Evolutionary conservation across 2,797 vertebrate genomes (phyloP).

Genomic region (Epinephelus coioides): DNA sequence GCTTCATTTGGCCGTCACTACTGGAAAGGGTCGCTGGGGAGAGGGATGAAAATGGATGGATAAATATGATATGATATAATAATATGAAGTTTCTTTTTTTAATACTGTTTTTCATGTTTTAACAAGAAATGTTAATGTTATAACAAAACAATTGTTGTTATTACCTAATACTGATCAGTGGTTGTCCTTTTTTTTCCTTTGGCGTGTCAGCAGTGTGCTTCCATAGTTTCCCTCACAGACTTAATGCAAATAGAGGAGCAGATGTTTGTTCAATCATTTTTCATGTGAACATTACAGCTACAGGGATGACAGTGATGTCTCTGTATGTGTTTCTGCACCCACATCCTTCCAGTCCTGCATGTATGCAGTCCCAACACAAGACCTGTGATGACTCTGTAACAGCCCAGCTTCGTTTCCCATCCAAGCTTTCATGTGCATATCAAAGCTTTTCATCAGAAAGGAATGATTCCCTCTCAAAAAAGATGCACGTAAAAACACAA

Average conservation of each 20-base stretch:
- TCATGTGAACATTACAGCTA: not conserved
- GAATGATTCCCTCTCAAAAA: conserved; percentile 42
- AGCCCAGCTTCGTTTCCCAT: conserved; percentile 33
- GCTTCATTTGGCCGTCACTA: too few species aligned
- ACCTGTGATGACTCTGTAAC: not conserved
- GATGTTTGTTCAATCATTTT: conserved; percentile 4
- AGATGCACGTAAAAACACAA: conserved; percentile 31
- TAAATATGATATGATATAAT: too few species aligned
- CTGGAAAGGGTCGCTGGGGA: too few species aligned
- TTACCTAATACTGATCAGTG: too few species aligned
- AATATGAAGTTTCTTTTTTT: too few species aligned
- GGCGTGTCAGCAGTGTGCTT: too few species aligned
- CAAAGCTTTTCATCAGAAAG: conserved; percentile 60
- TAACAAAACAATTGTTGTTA: too few species aligned
- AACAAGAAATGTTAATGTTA: too few species aligned
- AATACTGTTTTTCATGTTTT: too few species aligned
- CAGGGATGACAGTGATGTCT: not conserved
- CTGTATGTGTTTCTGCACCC: not conserved
- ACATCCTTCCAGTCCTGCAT: conserved; percentile 14
- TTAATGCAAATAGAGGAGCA: not conserved
- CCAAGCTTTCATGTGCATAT: conserved; percentile 57
- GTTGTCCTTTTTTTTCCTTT: too few species aligned
- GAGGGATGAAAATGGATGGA: too few species aligned
- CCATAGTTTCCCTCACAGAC: not conserved
- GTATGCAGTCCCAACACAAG: not conserved